These are phyloP conservation scores for Botia kubotai DNA, from an alignment of 2,797 vertebrate species.

Conservation along the genomic window DNA sequence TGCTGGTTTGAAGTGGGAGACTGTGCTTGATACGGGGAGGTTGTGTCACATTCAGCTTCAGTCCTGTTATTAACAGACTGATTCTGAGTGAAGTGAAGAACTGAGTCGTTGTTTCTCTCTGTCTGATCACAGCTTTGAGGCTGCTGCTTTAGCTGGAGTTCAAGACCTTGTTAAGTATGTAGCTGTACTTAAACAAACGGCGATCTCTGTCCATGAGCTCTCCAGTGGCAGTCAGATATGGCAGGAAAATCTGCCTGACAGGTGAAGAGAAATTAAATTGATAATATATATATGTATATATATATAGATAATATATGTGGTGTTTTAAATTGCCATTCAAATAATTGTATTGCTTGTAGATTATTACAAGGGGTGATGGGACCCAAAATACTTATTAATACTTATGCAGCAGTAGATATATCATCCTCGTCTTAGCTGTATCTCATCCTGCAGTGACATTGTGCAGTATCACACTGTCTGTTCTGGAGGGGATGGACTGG, in stretches of 20 bases:
- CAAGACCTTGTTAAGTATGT: slow-evolving; percentile 85
- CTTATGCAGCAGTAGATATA: neutral
- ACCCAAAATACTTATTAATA: neutral
- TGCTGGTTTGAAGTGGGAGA: slow-evolving; percentile 95
- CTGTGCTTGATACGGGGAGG: slow-evolving; percentile 91
- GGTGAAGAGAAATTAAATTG: slow-evolving; percentile 70
- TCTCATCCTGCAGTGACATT: slow-evolving; percentile 77
- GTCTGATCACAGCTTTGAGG: slow-evolving; percentile 84
- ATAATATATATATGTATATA: neutral
- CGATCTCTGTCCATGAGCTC: slow-evolving; percentile 89
- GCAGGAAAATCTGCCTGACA: slow-evolving; percentile 91
- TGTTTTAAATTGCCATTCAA: no score
- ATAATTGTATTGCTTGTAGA: neutral
- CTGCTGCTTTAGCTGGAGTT: slow-evolving; percentile 83
- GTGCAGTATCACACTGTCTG: slow-evolving; percentile 90
- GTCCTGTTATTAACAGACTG: neutral
- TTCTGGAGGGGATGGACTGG: slow-evolving; percentile 84
- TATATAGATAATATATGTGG: no score
- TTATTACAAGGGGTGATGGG: neutral
- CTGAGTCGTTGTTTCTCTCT: neutral
- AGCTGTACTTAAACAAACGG: slow-evolving; percentile 87
- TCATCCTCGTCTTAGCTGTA: slow-evolving; percentile 11
- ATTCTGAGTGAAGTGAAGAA: neutral
- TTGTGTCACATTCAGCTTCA: slow-evolving; percentile 60
- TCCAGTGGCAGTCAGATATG: slow-evolving; percentile 95